Evolutionary conservation across 2,888 invertebrate genomes (phyloP).

Genomic region (Notodromas monacha): DNA sequence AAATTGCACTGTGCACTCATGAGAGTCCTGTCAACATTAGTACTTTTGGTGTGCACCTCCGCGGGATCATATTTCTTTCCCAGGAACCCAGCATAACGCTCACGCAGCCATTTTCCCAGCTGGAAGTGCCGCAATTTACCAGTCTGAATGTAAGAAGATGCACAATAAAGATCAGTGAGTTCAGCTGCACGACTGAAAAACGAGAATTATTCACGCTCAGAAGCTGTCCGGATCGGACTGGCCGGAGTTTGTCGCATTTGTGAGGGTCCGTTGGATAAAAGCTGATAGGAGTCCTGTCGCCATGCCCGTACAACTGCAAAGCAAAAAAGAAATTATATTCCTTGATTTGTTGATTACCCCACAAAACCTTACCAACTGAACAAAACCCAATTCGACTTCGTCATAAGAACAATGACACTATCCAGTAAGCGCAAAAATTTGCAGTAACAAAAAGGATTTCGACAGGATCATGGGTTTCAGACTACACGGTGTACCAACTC

Average conservation of each 20-base stretch:
- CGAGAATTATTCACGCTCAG: constrained; percentile 49
- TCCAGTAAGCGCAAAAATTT: too few species aligned
- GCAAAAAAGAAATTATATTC: too few species aligned
- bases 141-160: constrained; percentile 22
- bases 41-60: constrained; percentile 31
- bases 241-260: constrained; percentile 35
- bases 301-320: constrained; percentile 47
- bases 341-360: too few species aligned
- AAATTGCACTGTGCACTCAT: constrained; percentile 18
- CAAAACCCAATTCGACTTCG: too few species aligned
- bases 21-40: constrained; percentile 57
- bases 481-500: too few species aligned
- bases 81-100: constrained; percentile 30
- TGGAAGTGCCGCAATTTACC: constrained; percentile 40
- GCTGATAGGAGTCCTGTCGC: constrained; percentile 51
- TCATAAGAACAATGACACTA: too few species aligned
- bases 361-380: too few species aligned
- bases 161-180: too few species aligned
- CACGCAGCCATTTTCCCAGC: constrained; percentile 37
- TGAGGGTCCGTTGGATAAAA: constrained; percentile 53
- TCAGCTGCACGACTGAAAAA: too few species aligned
- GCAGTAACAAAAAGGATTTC: too few species aligned
- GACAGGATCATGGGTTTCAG: too few species aligned
- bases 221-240: constrained; percentile 50
- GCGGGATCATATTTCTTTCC: constrained; percentile 21